phyloP scores from a whole-genome alignment of 2,113 vertebrate species.

The Willisornis vidua region DNA sequence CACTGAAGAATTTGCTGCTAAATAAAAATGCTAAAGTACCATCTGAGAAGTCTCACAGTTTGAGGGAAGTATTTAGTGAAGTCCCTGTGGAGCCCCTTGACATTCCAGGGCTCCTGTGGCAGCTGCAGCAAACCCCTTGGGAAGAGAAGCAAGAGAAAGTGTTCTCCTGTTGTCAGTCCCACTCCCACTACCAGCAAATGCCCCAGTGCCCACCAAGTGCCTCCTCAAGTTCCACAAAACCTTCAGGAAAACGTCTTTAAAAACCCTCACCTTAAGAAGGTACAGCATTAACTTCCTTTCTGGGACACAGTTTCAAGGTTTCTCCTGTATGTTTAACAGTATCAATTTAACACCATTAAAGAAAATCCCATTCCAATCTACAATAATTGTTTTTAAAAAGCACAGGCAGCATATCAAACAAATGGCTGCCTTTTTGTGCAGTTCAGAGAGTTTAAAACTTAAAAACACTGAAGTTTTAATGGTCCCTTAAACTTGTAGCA shows the following conservation, averaged over 20 bases:
- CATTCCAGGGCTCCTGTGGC: neutral
- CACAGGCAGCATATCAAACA: neutral
- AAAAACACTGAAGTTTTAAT: neutral
- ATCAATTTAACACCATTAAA: neutral
- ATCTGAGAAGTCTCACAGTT: neutral
- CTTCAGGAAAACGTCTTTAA: neutral
- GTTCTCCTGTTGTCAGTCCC: neutral
- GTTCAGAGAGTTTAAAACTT: neutral
- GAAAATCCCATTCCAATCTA: neutral
- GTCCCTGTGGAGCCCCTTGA: neutral
- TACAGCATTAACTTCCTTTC: neutral
- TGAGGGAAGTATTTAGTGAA: neutral
- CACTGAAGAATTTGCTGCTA: neutral
- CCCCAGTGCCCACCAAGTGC: neutral
- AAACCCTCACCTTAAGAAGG: neutral
- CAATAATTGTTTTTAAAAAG: neutral
- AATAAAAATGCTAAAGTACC: neutral
- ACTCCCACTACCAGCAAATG: neutral
- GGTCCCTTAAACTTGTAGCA: neutral
- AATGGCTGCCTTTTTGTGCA: neutral
- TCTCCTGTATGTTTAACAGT: neutral
- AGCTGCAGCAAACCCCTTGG: neutral
- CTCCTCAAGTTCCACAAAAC: neutral
- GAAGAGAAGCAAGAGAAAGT: neutral
- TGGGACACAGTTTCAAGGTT: neutral